Evolutionary conservation across 2,113 vertebrate genomes (phyloP).

Genomic region (Scolopax mira): DNA sequence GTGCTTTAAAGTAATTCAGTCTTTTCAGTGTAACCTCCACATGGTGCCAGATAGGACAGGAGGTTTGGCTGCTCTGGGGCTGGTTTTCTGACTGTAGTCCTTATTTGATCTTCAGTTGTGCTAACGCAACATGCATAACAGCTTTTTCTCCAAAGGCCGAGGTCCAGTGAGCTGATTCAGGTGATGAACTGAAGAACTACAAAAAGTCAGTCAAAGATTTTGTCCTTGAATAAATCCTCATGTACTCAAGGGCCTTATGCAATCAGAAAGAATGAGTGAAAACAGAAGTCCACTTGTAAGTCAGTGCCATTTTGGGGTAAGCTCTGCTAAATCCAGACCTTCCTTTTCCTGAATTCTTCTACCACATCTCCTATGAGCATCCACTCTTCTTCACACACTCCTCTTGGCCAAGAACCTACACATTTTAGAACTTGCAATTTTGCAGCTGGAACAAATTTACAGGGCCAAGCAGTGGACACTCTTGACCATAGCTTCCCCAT

Average conservation of each 20-base stretch:
- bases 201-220: not conserved
- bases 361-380: not conserved
- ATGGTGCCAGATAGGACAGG: not conserved
- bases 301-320: not conserved
- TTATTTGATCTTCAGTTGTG: not conserved
- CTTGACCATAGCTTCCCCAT: not conserved
- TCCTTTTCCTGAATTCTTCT: not conserved
- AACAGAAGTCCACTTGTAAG: not conserved
- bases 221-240: not conserved
- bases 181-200: not conserved
- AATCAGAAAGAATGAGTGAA: not conserved
- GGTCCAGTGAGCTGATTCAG: not conserved
- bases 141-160: not conserved
- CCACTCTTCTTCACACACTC: not conserved
- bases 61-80: not conserved
- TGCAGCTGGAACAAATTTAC: not conserved
- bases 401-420: not conserved
- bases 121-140: not conserved
- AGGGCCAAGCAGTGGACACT: not conserved
- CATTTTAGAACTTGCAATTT: not conserved
- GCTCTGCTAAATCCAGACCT: not conserved
- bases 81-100: not conserved
- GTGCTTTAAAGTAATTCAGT: not conserved
- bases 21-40: not conserved
- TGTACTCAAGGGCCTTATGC: rapidly evolving